These are phyloP conservation scores for Melanotus villosus DNA, from an alignment of 2,888 invertebrate species.

Conservation along the genomic window DNA sequence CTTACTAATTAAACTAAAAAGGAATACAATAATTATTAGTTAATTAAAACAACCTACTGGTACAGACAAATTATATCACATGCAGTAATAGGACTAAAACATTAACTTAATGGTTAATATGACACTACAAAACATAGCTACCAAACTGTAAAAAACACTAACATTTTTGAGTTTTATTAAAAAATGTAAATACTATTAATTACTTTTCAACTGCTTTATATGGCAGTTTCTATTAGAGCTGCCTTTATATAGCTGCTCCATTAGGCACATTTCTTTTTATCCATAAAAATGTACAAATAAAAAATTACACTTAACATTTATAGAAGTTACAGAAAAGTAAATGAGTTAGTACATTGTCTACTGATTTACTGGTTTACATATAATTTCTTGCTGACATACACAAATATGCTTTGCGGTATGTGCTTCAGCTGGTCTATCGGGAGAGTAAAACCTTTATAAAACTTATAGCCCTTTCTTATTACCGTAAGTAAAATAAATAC, in stretches of 20 bases:
- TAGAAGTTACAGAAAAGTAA: constrained; percentile 6
- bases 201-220: constrained; percentile 23
- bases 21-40: constrained; percentile 18
- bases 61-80: constrained; percentile 43
- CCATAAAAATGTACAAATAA: constrained; percentile 40
- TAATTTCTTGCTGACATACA: constrained; percentile 5
- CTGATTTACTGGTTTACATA: constrained; percentile 22
- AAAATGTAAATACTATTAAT: constrained; percentile 30
- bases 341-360: constrained; percentile 15
- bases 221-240: constrained; percentile 37
- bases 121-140: constrained; percentile 27
- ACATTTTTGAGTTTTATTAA: constrained; percentile 21
- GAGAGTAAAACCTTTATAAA: no score
- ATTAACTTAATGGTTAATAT: constrained; percentile 18
- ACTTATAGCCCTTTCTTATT: no score
- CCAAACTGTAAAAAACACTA: constrained; percentile 35
- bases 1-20: constrained; percentile 6
- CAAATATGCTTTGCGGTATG: no score
- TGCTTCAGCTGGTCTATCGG: no score
- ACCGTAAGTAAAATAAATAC: no score
- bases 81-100: constrained; percentile 39
- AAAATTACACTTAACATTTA: constrained; percentile 39
- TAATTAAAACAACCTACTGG: constrained; percentile 33
- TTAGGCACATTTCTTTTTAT: constrained; percentile 45
- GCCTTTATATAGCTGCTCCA: constrained; percentile 38